A percentile compares a stretch with the other conserved stretches of the same genome.
Conservation (phyloP, 2,888 invertebrate genomes). For the Cerceris rybyensis region DNA sequence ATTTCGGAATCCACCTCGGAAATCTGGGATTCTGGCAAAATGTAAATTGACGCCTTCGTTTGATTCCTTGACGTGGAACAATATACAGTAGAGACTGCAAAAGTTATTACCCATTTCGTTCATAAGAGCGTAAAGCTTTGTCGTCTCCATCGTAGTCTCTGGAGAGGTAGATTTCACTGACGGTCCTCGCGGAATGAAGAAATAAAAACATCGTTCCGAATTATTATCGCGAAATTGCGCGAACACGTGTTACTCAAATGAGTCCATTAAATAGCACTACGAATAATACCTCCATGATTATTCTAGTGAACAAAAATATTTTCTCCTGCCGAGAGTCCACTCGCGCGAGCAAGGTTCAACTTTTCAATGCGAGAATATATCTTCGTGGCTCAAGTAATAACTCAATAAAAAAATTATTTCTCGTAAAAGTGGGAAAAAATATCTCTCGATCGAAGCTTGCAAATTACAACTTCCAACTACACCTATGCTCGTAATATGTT, state of each 20-base stretch:
- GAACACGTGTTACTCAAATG: slow-evolving; percentile 24
- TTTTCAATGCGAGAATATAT: no score
- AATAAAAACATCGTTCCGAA: slow-evolving; percentile 51
- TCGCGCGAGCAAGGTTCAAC: background rate
- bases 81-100: slow-evolving; percentile 47
- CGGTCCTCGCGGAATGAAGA: background rate
- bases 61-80: slow-evolving; percentile 56
- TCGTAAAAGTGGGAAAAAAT: background rate
- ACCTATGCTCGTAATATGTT: background rate
- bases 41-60: slow-evolving; percentile 57
- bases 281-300: slow-evolving; percentile 43
- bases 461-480: background rate
- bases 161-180: background rate
- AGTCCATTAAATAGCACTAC: slow-evolving; percentile 18
- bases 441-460: background rate
- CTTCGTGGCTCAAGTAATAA: background rate
- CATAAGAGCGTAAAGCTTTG: slow-evolving; percentile 34
- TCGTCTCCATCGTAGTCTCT: slow-evolving; percentile 12
- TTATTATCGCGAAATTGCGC: slow-evolving; percentile 47
- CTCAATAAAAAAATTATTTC: background rate
- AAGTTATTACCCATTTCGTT: slow-evolving; percentile 34
- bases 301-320: slow-evolving; percentile 9
- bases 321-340: background rate
- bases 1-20: background rate
- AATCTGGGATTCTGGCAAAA: slow-evolving; percentile 20